These are phyloP conservation scores for Cettia cetti DNA, from an alignment of 2,113 vertebrate species.

Conservation along the genomic window DNA sequence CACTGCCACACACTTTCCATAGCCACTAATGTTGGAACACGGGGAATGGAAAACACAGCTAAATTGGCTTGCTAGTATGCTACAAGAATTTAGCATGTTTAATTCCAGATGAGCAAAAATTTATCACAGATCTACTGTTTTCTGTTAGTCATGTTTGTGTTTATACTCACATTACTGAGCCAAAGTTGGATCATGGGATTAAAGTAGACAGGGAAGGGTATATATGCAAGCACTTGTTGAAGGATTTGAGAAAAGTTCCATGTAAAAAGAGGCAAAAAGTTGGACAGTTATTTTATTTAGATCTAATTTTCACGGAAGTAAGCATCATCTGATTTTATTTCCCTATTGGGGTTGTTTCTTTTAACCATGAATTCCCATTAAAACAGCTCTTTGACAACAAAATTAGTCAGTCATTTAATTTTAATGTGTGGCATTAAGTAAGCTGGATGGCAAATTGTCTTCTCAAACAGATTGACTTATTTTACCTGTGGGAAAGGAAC, in stretches of 20 bases:
- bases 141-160: not conserved
- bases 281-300: not conserved
- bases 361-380: not conserved
- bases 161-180: not conserved
- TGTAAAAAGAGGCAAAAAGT: not conserved
- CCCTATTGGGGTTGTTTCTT: not conserved
- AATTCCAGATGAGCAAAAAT: not conserved
- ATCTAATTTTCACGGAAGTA: not conserved
- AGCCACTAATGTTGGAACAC: not conserved
- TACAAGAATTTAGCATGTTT: not conserved
- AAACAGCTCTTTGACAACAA: conserved; percentile 5
- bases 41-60: not conserved
- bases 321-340: not conserved
- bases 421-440: conserved; percentile 43
- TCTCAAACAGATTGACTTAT: conserved; percentile 42
- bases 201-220: not conserved
- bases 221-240: not conserved
- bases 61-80: not conserved
- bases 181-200: not conserved
- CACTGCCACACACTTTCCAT: not conserved
- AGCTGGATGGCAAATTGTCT: conserved; percentile 36
- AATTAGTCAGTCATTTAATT: conserved; percentile 34
- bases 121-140: not conserved
- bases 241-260: not conserved
- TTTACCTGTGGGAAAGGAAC: conserved; percentile 54